These are phyloP conservation scores for Brevimyrus niger DNA, from an alignment of 2,113 vertebrate genomes.

Conservation along the genomic window DNA sequence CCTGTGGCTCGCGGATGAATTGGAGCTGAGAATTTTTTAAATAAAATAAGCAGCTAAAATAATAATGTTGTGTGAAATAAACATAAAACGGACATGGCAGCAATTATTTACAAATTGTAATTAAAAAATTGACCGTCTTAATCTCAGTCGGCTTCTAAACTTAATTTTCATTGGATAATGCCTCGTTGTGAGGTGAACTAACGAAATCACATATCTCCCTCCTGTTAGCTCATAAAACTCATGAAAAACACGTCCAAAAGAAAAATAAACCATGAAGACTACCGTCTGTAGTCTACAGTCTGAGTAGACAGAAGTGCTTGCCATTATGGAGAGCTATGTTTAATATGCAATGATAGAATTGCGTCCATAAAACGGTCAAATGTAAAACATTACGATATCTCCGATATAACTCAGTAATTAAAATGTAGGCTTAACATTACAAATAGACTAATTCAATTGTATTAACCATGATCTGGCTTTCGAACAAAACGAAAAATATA, in stretches of 20 bases:
- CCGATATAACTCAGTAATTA: not conserved
- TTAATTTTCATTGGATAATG: not conserved
- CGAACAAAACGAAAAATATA: not conserved
- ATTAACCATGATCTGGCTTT: not conserved
- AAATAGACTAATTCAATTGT: not conserved
- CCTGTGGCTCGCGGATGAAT: not conserved
- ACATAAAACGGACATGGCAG: not conserved
- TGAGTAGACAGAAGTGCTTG: not conserved
- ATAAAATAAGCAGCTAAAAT: not conserved
- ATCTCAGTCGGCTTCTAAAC: not conserved
- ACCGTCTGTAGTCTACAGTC: not conserved
- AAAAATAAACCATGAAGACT: not conserved
- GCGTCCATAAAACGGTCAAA: not conserved
- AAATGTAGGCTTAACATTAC: not conserved
- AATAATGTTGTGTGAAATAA: not conserved
- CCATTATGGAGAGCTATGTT: not conserved
- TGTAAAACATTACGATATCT: not conserved
- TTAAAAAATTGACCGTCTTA: not conserved
- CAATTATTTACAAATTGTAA: not conserved
- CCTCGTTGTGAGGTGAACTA: not conserved
- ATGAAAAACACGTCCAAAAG: not conserved
- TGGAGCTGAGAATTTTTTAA: not conserved
- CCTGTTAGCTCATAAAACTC: not conserved
- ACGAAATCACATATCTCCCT: not conserved
- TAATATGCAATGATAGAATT: not conserved